Percentiles rank a stretch among this genome's conserved stretches.
Conservation (phyloP, 2,888 invertebrate species). For the Athalia rosae region DNA sequence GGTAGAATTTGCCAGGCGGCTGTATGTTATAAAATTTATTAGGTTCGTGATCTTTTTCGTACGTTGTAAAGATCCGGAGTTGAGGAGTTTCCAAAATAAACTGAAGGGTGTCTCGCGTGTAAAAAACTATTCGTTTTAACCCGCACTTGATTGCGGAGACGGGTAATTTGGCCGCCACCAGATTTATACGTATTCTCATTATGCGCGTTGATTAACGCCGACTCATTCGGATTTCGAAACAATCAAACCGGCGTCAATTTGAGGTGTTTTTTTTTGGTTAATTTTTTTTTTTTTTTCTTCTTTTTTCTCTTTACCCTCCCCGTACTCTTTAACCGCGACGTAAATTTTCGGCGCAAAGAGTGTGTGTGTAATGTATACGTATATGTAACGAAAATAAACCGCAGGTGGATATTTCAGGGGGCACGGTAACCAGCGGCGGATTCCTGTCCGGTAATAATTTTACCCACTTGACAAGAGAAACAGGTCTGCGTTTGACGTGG, state of each 20-base stretch:
- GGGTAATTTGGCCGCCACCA: too few relatives aligned
- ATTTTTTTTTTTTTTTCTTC: neutral
- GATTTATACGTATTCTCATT: too few relatives aligned
- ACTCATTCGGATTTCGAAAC: neutral
- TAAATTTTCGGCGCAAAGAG: neutral
- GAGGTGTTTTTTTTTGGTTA: neutral
- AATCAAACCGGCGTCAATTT: too few relatives aligned
- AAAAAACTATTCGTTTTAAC: too few relatives aligned
- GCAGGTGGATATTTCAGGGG: constrained; percentile 21
- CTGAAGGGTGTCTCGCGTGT: too few relatives aligned
- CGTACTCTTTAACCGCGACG: neutral
- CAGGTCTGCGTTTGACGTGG: constrained; percentile 39
- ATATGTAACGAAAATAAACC: constrained; percentile 18
- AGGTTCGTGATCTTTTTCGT: too few relatives aligned
- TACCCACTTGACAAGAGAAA: constrained; percentile 42
- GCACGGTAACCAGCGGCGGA: constrained; percentile 26
- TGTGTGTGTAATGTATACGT: neutral
- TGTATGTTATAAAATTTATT: too few relatives aligned
- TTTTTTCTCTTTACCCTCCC: neutral
- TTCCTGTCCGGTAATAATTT: constrained; percentile 40
- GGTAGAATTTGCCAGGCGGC: too few relatives aligned
- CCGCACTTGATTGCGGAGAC: too few relatives aligned
- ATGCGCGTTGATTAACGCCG: too few relatives aligned
- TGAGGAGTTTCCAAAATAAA: too few relatives aligned
- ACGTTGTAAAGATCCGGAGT: too few relatives aligned